A percentile compares a stretch with the other conserved stretches of the same genome.
Conservation (phyloP, 1,140 invertebrate species). For the Macrobrachium nipponense region DNA sequence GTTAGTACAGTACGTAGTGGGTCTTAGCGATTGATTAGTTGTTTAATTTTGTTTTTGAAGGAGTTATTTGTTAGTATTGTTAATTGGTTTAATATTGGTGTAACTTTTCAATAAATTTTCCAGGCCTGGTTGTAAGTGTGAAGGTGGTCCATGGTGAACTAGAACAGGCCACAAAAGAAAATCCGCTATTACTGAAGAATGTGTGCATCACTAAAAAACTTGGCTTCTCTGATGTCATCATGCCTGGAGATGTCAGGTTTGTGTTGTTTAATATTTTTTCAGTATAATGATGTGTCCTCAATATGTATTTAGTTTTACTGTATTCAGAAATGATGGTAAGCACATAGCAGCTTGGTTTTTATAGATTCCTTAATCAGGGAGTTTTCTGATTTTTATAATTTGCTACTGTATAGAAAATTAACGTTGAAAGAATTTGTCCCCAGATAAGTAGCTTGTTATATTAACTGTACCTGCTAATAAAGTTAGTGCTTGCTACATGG, state of each 20-base stretch:
- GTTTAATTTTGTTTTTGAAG: no score
- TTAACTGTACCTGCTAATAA: no score
- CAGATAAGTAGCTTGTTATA: no score
- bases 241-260: conserved; percentile 87
- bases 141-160: conserved; percentile 82
- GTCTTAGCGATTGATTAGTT: no score
- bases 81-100: background rate
- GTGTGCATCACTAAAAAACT: conserved; percentile 87
- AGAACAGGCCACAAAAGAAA: conserved; percentile 79
- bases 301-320: background rate
- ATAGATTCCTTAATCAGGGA: no score
- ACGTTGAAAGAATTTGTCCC: no score
- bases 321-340: background rate
- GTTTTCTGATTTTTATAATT: no score
- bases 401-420: no score
- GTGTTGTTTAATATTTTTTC: conserved; percentile 13
- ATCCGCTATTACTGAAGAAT: conserved; percentile 84
- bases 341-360: background rate
- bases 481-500: no score
- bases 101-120: background rate
- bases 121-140: conserved; percentile 78
- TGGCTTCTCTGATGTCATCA: conserved; percentile 94
- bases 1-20: no score
- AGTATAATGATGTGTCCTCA: background rate
- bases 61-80: no score